Evolutionary conservation across 2,113 vertebrate species (phyloP).

Genomic region (Corvus hawaiiensis): DNA sequence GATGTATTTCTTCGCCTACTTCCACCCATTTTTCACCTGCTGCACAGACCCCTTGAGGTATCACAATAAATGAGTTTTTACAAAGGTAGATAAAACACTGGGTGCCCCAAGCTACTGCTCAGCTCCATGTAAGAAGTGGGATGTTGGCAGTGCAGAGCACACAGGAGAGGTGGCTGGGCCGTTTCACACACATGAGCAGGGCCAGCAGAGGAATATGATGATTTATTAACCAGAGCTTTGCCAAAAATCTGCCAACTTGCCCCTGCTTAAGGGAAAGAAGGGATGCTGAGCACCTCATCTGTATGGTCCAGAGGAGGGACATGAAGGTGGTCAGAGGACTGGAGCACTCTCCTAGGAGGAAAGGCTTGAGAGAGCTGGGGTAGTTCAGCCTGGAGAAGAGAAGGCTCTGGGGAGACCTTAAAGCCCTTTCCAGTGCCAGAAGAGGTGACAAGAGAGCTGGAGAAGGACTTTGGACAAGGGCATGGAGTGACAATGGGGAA

Average conservation of each 20-base stretch:
- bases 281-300: not conserved
- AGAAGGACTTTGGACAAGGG: not conserved
- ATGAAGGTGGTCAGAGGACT: not conserved
- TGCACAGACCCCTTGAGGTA: not conserved
- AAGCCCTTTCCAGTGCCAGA: not conserved
- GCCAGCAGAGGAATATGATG: not conserved
- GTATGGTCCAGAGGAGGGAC: not conserved
- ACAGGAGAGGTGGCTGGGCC: not conserved
- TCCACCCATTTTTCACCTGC: not conserved
- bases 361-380: not conserved
- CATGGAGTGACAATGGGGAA: rapidly evolving
- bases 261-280: not conserved
- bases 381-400: not conserved
- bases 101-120: not conserved
- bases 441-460: not conserved
- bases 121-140: rapidly evolving
- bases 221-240: not conserved
- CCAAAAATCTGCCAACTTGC: not conserved
- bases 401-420: not conserved
- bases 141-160: not conserved
- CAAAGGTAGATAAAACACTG: not conserved
- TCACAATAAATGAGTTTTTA: rapidly evolving
- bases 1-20: not conserved
- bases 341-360: not conserved
- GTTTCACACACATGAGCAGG: not conserved